phyloP scores from a whole-genome alignment of 2,797 vertebrate genomes.

The Acipenser oxyrinchus region DNA sequence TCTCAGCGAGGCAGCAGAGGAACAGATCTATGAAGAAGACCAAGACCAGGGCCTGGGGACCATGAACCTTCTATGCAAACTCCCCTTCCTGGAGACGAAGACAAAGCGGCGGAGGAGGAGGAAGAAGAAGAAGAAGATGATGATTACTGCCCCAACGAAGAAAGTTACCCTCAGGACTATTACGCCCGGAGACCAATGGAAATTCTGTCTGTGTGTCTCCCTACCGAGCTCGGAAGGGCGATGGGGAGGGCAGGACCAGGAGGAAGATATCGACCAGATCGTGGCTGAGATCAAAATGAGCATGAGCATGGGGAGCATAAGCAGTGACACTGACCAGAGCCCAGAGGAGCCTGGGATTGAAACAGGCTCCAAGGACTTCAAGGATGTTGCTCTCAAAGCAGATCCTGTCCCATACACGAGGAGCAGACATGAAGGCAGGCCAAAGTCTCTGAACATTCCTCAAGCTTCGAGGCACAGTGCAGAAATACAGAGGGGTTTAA shows the following conservation, averaged over 20 bases:
- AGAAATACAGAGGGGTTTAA: conserved; percentile 58
- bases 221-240: conserved; percentile 45
- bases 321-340: conserved; percentile 63
- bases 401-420: conserved; percentile 39
- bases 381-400: conserved; percentile 45
- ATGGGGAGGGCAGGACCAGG: conserved; percentile 65
- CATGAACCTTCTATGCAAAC: conserved; percentile 30
- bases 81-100: conserved; percentile 35
- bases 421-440: conserved; percentile 54
- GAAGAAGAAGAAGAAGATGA: conserved; percentile 63
- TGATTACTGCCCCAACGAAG: conserved; percentile 37
- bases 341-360: conserved; percentile 48
- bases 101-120: conserved; percentile 60
- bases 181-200: conserved; percentile 57
- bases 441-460: conserved; percentile 59
- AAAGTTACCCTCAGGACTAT: conserved; percentile 41
- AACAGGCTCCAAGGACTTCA: conserved; percentile 47
- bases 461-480: conserved; percentile 50
- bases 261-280: conserved; percentile 68
- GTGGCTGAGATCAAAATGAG: conserved; percentile 76
- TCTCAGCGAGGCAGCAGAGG: conserved; percentile 34
- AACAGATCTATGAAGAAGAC: conserved; percentile 45
- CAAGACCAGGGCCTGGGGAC: conserved; percentile 51
- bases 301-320: conserved; percentile 63
- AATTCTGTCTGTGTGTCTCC: conserved; percentile 45